phyloP scores from a whole-genome alignment of 1,140 invertebrate species.

The Papilio aristodemus region DNA sequence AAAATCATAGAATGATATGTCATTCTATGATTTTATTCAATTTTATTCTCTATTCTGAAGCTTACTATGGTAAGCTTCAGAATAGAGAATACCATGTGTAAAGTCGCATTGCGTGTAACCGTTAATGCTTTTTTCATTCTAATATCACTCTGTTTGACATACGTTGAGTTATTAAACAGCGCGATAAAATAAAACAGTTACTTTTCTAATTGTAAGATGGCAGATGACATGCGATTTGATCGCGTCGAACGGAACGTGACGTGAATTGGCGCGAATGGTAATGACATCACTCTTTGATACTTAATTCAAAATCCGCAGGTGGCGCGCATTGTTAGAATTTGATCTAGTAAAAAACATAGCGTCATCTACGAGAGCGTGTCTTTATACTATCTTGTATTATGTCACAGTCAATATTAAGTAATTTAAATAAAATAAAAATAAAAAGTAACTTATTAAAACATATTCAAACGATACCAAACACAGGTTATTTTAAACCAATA shows the following conservation, averaged over 20 bases:
- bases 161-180: not conserved
- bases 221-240: slow-evolving; percentile 25
- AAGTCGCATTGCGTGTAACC: too few relatives aligned
- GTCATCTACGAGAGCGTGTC: not conserved
- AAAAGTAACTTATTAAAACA: not conserved
- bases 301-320: slow-evolving; percentile 30
- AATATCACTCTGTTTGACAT: not conserved
- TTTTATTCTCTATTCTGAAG: too few relatives aligned
- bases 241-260: slow-evolving; percentile 28
- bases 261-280: slow-evolving; percentile 19
- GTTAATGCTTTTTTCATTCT: not conserved
- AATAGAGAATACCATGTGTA: too few relatives aligned
- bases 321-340: slow-evolving; percentile 15
- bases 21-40: too few relatives aligned
- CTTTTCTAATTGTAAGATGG: slow-evolving; percentile 14
- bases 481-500: too few relatives aligned
- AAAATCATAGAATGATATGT: too few relatives aligned
- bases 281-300: slow-evolving; percentile 31
- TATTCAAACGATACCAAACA: too few relatives aligned
- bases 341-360: slow-evolving; percentile 9
- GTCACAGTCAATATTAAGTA: not conserved
- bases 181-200: slow-evolving; percentile 28
- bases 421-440: not conserved
- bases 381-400: not conserved
- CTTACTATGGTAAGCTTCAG: too few relatives aligned